Base-by-base conservation (phyloP, 2,888 invertebrate species). In the Cephus rjabovi region DNA sequence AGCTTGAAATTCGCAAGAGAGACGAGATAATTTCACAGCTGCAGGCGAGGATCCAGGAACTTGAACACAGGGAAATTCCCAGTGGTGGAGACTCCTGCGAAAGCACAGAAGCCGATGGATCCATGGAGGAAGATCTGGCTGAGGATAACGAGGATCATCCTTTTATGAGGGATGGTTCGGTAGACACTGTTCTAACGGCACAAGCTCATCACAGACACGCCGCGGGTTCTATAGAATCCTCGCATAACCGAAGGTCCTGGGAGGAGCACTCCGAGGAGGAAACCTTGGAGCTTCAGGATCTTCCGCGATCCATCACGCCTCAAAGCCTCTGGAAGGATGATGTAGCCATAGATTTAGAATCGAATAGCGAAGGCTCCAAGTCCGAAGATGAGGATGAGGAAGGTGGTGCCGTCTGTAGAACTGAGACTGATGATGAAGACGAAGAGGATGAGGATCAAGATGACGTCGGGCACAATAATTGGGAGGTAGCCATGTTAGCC, bases 11-110 rank as follows among this genome's bases (percentile, higher is more conserved):
- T n/a, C 93, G 94, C 56, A 95, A 95, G 86, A 94, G 97, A 69
- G 97, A 97, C 89, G 95, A 95, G 87, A 95, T 97, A 80, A 97
- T 97, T 86, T 94, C 93, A 76, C 95, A 96, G 89, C 93, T 97
- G 70, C 96, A 96, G 89, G 93, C 93, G 84, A 93, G 96, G 86
- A 95, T 96, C 86, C 93, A 94, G 89, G 94, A 96, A 88, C 89
- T 96, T 84, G 95, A 96, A 88, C 92, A 84, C 75, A 81, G 81
- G 4, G 86, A 89, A 12, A 34, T 79, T 11, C 79, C 76, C 9
- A 79, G 75, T 0, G 75, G 77, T 15, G 83, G 77, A 31, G 86
- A 85, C 1, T 83, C 84, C 12, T 89, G 87, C 11, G 89, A 90
- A 79, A 90, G 89, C 80, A 91, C 90, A 15, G 91, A 89, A 73